phyloP scores from a whole-genome alignment of 2,888 invertebrate genomes.

The Anthrax anthrax region DNA sequence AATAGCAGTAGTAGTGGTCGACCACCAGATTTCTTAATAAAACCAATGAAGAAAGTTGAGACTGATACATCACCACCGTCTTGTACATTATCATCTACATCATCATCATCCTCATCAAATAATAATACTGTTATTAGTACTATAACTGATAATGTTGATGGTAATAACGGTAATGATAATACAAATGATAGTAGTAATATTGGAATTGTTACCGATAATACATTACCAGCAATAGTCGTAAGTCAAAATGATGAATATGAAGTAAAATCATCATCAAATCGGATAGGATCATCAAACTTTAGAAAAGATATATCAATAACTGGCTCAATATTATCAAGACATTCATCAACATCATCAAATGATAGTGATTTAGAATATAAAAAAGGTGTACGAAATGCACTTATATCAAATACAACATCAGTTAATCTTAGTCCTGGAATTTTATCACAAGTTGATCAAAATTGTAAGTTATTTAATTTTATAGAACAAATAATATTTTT shows the following conservation, averaged over 20 bases:
- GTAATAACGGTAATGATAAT: background rate
- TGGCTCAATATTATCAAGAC: background rate
- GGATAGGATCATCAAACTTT: background rate
- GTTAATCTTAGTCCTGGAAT: slow-evolving; percentile 47
- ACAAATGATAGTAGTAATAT: background rate
- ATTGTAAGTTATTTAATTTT: too few relatives aligned
- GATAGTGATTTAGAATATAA: slow-evolving; percentile 4
- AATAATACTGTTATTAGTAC: background rate
- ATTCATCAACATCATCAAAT: background rate
- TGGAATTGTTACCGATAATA: background rate
- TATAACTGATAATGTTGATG: slow-evolving; percentile 1
- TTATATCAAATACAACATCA: slow-evolving; percentile 61
- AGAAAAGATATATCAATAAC: background rate
- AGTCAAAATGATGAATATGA: background rate
- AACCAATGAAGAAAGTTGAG: background rate
- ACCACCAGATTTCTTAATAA: background rate
- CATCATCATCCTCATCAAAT: background rate
- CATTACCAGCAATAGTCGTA: background rate
- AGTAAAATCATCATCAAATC: background rate
- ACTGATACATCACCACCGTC: background rate
- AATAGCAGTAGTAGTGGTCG: background rate
- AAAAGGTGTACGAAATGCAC: slow-evolving; percentile 40
- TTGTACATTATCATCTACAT: background rate
- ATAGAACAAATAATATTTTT: too few relatives aligned
- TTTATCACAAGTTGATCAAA: slow-evolving; percentile 15